Percentiles rank a stretch among this genome's conserved stretches.
Evolutionary conservation across 2,888 invertebrate genomes (phyloP).

Genomic region (Megalurothrips usitatus): DNA sequence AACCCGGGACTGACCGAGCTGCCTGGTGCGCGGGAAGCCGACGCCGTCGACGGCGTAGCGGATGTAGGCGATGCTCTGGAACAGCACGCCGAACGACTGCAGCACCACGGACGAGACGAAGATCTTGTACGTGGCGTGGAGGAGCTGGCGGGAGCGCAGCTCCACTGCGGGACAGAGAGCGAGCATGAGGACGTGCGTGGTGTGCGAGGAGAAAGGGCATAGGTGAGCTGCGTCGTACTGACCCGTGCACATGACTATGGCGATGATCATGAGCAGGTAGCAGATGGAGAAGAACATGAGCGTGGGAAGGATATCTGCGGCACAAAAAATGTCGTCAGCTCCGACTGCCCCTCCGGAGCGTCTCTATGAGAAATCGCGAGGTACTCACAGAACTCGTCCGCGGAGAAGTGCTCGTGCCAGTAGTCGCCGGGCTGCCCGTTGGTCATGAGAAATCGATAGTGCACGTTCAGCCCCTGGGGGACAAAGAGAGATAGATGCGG

Average conservation of each 20-base stretch:
- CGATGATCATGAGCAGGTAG: constrained; percentile 66
- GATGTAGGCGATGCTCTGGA: constrained; percentile 67
- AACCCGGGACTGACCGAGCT: constrained; percentile 44
- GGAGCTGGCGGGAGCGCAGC: constrained; percentile 69
- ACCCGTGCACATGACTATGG: constrained; percentile 65
- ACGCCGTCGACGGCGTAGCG: constrained; percentile 71
- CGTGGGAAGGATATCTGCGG: constrained; percentile 79
- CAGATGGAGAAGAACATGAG: constrained; percentile 68
- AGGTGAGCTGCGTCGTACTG: constrained; percentile 36
- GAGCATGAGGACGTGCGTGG: not conserved
- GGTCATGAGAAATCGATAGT: constrained; percentile 80
- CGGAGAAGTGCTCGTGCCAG: constrained; percentile 87
- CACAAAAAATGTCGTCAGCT: constrained; percentile 31
- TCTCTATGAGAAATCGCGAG: constrained; percentile 29
- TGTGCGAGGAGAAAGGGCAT: no score
- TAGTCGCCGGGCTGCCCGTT: constrained; percentile 76
- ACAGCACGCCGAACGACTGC: constrained; percentile 65
- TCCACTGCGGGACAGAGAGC: constrained; percentile 54
- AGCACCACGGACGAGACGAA: constrained; percentile 67
- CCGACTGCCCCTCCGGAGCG: not conserved
- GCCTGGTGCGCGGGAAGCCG: constrained; percentile 50
- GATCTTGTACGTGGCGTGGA: constrained; percentile 85
- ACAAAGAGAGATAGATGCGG: constrained; percentile 37
- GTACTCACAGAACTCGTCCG: constrained; percentile 88
- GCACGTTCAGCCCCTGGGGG: constrained; percentile 66